Evolutionary conservation across 2,797 vertebrate genomes (phyloP).

Genomic region (Macrochelys suwanniensis): DNA sequence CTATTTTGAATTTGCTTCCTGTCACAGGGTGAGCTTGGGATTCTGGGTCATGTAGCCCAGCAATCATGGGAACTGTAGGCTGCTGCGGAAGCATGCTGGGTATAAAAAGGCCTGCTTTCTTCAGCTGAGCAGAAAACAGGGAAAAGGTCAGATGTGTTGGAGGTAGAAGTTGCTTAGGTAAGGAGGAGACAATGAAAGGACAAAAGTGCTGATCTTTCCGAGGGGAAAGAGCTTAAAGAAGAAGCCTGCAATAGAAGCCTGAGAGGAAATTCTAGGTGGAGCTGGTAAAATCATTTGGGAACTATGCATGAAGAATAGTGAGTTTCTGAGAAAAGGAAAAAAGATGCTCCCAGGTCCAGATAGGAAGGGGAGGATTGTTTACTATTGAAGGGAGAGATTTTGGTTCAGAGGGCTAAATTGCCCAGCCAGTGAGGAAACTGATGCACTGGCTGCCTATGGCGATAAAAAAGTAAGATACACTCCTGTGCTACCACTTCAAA

Average conservation of each 20-base stretch:
- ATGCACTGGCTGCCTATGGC: background rate
- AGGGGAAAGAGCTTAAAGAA: background rate
- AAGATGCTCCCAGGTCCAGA: too few relatives aligned
- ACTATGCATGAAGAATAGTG: background rate
- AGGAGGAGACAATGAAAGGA: background rate
- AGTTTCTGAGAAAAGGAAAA: background rate
- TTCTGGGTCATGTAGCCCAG: background rate
- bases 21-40: background rate
- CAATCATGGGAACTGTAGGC: background rate
- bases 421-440: background rate
- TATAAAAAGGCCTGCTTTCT: too few relatives aligned
- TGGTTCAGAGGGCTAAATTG: background rate
- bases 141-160: background rate
- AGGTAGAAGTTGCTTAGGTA: background rate
- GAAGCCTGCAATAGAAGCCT: background rate
- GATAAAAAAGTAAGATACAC: background rate
- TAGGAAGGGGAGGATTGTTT: too few relatives aligned
- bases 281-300: background rate
- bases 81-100: too few relatives aligned
- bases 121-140: background rate
- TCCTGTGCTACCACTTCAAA: background rate
- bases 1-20: background rate
- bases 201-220: background rate
- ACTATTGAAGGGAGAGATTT: background rate
- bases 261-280: background rate